Evolutionary conservation across 2,888 invertebrate species (phyloP), one percentile per base, ranked within the genome.

Genomic region (Nyleta sp.): DNA sequence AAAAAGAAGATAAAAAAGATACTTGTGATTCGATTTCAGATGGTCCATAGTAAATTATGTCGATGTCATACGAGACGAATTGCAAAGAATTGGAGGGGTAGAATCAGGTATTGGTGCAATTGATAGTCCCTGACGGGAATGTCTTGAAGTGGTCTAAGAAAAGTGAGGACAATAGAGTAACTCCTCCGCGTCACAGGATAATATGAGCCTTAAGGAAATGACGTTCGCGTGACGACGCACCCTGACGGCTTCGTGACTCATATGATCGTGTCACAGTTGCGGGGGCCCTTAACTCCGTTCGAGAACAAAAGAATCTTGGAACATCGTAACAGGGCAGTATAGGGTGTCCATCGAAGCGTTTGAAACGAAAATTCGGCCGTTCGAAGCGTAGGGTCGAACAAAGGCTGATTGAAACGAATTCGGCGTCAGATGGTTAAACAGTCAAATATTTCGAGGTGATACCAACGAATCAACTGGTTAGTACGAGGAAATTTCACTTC

Each of bases 171-270:
- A 90, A 90, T 90, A 85, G 87, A 89, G 87, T 84, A 87, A 86
- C 89, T 90, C 88, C 89, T 90, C 90, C 87, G 87, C 84, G 84
- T 89, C 86, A 87, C 90, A 90, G 90, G 90, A 84, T 87, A 88
- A 89, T 89, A 90, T 89, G 88, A 90, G 81, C 55, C 77, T 67
- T 74, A 78, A 88, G 89, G 85, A 87, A 88, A 87, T 68, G 74
- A 59, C 57, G 67, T 53, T 78, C 52, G 78, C 77, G 76, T 81
- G 78, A 76, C 80, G 80, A 73, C 72, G 64, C 78, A 68, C 80
- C 79, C 76, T 50, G 75, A 76, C 70, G 77, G 70, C 50, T 70
- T 65, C 67, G 62, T 75, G 78, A 53, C 71, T 70, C 76, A 52
- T 52, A 50, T 20, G 74, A 62, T 42, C 52, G 50, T 33, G 72